Evolutionary conservation across 2,113 vertebrate species (phyloP).

Genomic region (Grammomys surdaster): DNA sequence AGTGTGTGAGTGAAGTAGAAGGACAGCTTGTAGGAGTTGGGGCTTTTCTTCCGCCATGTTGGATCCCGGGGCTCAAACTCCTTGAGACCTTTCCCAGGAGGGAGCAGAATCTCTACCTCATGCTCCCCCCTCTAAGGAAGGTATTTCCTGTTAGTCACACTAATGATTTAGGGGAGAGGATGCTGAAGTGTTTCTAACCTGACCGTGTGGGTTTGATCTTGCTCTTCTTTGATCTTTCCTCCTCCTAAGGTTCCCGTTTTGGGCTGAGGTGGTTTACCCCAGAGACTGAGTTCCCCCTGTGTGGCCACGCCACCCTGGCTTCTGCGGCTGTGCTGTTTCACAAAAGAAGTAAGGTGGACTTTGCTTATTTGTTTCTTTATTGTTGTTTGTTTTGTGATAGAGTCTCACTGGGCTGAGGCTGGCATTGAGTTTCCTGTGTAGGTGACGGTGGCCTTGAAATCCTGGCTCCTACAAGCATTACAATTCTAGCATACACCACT

Average conservation of each 20-base stretch:
- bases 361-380: neutral
- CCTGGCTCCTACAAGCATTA: neutral
- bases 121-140: neutral
- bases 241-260: conserved; percentile 90
- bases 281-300: conserved; percentile 91
- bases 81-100: no score
- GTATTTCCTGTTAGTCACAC: neutral
- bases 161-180: neutral
- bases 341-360: conserved; percentile 87
- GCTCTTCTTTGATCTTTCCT: conserved; percentile 40
- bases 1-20: no score
- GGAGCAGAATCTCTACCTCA: neutral
- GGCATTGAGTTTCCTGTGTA: neutral
- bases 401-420: neutral
- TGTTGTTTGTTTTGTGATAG: neutral
- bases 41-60: neutral
- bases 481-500: neutral
- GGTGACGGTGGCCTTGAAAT: neutral
- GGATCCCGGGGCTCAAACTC: neutral
- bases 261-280: conserved; percentile 95
- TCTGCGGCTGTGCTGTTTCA: conserved; percentile 94
- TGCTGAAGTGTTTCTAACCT: neutral
- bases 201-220: conserved; percentile 21
- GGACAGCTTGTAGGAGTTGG: neutral
- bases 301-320: conserved; percentile 95